Evolutionary conservation across 2,113 vertebrate species (phyloP).

Genomic region (Copsychus sechellarum): DNA sequence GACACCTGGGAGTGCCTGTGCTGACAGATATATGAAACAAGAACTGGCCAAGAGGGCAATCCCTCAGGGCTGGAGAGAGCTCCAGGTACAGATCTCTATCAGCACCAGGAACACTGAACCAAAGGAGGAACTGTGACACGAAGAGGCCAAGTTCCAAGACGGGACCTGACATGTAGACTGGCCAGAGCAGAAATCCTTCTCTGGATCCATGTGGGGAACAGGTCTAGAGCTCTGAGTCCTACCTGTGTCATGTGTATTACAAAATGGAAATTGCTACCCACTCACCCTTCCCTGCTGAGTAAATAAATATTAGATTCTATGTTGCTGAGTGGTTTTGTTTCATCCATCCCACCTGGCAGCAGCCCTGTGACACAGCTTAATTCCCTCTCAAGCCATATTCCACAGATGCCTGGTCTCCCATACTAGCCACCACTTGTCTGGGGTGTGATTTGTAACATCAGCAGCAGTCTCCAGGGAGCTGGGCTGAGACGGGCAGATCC

Average conservation of each 20-base stretch:
- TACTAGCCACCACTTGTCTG: not conserved
- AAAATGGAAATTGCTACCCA: not conserved
- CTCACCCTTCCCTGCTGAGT: not conserved
- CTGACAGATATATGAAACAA: not conserved
- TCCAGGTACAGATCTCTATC: not conserved
- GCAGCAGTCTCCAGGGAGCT: not conserved
- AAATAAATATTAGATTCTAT: not conserved
- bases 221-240: not conserved
- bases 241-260: rapidly evolving
- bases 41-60: not conserved
- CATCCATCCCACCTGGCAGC: not conserved
- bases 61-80: not conserved
- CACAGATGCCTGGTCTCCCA: not conserved
- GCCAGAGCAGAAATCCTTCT: not conserved
- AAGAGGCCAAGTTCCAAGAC: not conserved
- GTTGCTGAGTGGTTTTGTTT: not conserved
- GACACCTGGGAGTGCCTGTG: not conserved
- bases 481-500: not conserved
- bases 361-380: not conserved
- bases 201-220: rapidly evolving
- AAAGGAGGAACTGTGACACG: not conserved
- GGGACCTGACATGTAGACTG: rapidly evolving
- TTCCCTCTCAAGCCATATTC: not conserved
- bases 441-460: not conserved
- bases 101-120: not conserved